These are phyloP conservation scores for Crocodylus rhombifer DNA, from an alignment of 2,797 vertebrate species.

Conservation along the genomic window DNA sequence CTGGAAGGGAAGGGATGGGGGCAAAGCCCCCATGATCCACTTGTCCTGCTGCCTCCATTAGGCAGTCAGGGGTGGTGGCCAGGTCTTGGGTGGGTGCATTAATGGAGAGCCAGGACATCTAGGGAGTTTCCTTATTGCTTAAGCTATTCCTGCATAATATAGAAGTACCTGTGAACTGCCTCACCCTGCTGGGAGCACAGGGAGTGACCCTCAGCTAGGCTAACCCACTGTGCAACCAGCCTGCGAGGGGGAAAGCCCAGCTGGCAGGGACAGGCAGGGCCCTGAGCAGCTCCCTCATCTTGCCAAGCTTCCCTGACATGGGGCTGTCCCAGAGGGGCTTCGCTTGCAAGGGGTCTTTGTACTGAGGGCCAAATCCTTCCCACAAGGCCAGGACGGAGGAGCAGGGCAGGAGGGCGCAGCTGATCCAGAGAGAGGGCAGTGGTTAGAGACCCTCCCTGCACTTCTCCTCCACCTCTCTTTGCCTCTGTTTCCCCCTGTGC, in stretches of 20 bases:
- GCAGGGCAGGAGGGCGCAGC: not conserved
- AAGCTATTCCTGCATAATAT: not conserved
- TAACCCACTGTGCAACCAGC: not conserved
- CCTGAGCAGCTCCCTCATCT: accelerated
- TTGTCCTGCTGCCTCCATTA: not conserved
- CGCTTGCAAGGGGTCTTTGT: conserved; percentile 20
- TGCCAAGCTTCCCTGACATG: accelerated
- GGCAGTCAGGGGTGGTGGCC: not conserved
- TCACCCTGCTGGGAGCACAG: too few relatives aligned
- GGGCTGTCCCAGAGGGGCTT: conserved; percentile 27
- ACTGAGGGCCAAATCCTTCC: not conserved
- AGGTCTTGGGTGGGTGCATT: not conserved
- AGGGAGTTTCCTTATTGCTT: not conserved
- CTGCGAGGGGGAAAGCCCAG: not conserved
- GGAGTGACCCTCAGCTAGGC: not conserved
- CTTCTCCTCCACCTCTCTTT: too few relatives aligned
- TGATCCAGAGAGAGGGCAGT: not conserved
- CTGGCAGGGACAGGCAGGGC: accelerated
- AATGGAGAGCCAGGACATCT: not conserved
- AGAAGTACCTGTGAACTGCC: too few relatives aligned
- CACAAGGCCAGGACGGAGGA: not conserved
- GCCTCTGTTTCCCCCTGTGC: too few relatives aligned
- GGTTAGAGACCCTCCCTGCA: too few relatives aligned
- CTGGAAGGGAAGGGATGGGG: not conserved
- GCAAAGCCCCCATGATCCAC: not conserved